These are phyloP conservation scores for Sebastes hubbsi DNA, from an alignment of 2,797 vertebrate species.

Conservation along the genomic window DNA sequence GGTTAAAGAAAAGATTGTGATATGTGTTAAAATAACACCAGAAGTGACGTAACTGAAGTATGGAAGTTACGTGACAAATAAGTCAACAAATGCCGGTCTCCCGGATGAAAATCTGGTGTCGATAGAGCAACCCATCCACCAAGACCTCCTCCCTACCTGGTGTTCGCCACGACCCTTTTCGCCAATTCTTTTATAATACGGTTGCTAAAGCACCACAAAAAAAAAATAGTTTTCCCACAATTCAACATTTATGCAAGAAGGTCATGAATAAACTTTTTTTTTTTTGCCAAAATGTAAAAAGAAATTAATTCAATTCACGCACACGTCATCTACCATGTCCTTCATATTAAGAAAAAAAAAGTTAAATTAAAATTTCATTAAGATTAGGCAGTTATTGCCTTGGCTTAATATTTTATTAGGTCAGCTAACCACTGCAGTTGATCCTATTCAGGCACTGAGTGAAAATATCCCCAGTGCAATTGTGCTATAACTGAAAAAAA, in stretches of 20 bases:
- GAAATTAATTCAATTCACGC: neutral
- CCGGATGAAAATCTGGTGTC: no score
- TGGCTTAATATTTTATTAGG: neutral
- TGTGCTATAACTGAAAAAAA: slow-evolving; percentile 41
- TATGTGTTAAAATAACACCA: no score
- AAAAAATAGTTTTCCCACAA: neutral
- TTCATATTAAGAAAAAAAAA: neutral
- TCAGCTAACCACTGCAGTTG: neutral
- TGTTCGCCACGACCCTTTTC: no score
- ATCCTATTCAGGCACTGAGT: slow-evolving; percentile 1
- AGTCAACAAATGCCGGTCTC: no score
- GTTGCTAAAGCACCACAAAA: neutral
- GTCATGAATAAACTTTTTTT: neutral
- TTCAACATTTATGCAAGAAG: neutral
- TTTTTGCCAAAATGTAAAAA: neutral
- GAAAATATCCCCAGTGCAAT: slow-evolving; percentile 36
- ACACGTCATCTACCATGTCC: neutral
- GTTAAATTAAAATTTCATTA: neutral
- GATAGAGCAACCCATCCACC: no score
- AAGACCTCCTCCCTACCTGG: no score
- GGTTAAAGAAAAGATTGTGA: no score
- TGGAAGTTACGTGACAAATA: no score
- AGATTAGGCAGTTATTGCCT: neutral
- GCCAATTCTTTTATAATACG: neutral
- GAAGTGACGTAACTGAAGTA: no score